Conservation (phyloP, 1,140 invertebrate species). For the Tetramorium alpestre region DNA sequence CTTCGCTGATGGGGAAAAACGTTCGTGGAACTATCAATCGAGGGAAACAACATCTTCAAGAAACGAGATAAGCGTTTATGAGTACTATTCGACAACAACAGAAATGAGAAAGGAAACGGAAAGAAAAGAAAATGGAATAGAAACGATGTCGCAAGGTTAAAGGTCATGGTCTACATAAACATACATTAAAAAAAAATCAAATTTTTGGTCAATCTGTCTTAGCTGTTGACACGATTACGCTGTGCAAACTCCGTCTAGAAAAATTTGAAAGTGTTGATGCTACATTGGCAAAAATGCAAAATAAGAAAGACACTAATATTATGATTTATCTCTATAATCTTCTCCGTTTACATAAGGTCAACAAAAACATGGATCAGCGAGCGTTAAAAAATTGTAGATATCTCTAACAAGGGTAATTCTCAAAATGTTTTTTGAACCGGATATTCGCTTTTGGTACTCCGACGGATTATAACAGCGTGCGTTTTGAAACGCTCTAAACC, state of each 20-base stretch:
- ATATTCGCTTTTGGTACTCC: not conserved
- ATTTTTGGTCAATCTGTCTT: not conserved
- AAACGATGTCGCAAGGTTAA: not conserved
- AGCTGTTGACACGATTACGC: not conserved
- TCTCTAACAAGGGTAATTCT: not conserved
- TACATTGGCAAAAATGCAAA: not conserved
- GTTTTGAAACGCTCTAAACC: conserved; percentile 22
- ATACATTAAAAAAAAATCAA: not conserved
- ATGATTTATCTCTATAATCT: not conserved
- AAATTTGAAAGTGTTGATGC: not conserved
- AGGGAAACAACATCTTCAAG: not conserved
- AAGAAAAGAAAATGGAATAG: not conserved
- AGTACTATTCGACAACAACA: conserved; percentile 13
- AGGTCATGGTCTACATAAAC: not conserved
- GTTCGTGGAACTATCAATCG: not conserved
- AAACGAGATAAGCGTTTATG: not conserved
- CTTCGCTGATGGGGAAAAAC: not conserved
- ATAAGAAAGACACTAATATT: not conserved
- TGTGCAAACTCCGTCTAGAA: not conserved
- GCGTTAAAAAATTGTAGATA: not conserved
- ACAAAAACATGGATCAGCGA: not conserved
- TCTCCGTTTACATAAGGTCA: not conserved
- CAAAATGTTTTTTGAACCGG: not conserved
- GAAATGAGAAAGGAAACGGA: not conserved
- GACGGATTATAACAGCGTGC: not conserved